These are phyloP conservation scores for Danionella dracula DNA, from an alignment of 2,797 vertebrate genomes.

Conservation along the genomic window DNA sequence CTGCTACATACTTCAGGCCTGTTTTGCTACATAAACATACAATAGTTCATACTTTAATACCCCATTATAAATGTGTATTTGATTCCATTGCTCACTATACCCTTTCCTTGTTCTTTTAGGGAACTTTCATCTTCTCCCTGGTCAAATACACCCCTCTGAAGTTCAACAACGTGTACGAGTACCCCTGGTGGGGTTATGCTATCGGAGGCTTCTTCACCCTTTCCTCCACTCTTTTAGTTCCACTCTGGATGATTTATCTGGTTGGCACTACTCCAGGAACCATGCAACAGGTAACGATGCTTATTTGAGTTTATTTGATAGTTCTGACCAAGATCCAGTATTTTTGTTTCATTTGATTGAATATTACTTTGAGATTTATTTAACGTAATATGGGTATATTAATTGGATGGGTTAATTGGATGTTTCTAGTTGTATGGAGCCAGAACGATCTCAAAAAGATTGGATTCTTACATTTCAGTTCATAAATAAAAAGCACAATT, in stretches of 20 bases:
- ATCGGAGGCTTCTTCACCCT: slow-evolving; percentile 71
- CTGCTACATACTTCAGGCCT: no score
- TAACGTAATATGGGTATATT: no score
- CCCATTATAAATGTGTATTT: not conserved
- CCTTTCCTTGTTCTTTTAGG: slow-evolving; percentile 49
- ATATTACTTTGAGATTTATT: no score
- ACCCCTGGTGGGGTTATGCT: slow-evolving; percentile 76
- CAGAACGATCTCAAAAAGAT: no score
- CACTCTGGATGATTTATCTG: slow-evolving; percentile 68
- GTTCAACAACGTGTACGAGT: slow-evolving; percentile 71
- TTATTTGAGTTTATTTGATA: not conserved
- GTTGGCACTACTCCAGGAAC: slow-evolving; percentile 65
- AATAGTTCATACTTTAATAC: no score
- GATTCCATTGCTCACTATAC: not conserved
- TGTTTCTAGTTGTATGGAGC: no score
- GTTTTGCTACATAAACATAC: no score
- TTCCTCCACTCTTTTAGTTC: slow-evolving; percentile 70
- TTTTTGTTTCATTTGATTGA: no score
- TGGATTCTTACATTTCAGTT: no score
- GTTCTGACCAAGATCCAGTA: no score
- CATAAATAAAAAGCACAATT: no score
- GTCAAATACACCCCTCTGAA: slow-evolving; percentile 69
- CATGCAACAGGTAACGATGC: slow-evolving; percentile 59
- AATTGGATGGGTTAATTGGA: no score
- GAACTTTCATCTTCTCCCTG: slow-evolving; percentile 68